These are phyloP conservation scores for Aphelocoma californica DNA, from an alignment of 2,797 vertebrate species.

Conservation along the genomic window DNA sequence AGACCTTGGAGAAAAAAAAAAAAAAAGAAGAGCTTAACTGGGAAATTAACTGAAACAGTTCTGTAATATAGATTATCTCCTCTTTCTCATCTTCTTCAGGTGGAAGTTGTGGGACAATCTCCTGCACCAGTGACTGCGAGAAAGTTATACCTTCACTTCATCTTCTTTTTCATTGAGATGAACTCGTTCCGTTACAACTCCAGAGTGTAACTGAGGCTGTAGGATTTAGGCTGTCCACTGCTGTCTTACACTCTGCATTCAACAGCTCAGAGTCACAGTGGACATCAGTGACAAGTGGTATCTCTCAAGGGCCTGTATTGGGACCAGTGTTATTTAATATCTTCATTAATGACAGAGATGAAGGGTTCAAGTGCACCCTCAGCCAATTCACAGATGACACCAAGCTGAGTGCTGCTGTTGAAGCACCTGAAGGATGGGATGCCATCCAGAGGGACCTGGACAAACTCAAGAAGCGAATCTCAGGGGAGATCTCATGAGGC, in stretches of 20 bases:
- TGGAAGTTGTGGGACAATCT: neutral
- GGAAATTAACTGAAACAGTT: neutral
- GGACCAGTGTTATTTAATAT: neutral
- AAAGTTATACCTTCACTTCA: neutral
- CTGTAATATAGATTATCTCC: neutral
- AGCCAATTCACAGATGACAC: neutral
- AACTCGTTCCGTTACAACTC: neutral
- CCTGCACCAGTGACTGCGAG: fast-evolving
- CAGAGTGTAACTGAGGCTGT: neutral
- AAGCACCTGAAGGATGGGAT: neutral
- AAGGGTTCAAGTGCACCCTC: neutral
- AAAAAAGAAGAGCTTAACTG: neutral
- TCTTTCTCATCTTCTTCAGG: neutral
- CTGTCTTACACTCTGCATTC: neutral
- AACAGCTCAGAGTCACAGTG: neutral
- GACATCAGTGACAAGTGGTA: neutral
- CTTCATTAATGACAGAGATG: neutral
- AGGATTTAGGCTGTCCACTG: neutral
- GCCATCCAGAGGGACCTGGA: neutral
- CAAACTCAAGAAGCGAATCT: neutral
- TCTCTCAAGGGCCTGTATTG: neutral
- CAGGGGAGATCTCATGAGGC: too few species aligned
- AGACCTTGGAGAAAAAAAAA: neutral
- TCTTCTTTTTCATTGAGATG: neutral
- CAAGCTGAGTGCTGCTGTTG: neutral